Evolutionary conservation across 2,113 vertebrate genomes (phyloP).

Genomic region (Formicarius rufipectus): DNA sequence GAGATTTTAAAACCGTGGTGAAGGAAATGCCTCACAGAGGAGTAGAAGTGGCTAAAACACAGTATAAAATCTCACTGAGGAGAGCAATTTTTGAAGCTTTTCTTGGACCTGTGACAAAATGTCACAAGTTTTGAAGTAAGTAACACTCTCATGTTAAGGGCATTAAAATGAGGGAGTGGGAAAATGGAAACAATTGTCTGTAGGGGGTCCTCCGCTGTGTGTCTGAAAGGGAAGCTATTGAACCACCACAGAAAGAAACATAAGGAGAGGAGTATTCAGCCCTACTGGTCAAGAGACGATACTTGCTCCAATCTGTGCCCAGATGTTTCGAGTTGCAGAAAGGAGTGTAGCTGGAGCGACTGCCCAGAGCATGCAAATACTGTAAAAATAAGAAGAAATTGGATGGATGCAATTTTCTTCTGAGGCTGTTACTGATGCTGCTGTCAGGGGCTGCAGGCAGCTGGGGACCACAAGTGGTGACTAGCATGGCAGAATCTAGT

Average conservation of each 20-base stretch:
- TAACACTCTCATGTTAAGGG: not conserved
- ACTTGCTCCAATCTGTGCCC: not conserved
- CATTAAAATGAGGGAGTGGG: not conserved
- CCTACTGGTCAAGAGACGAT: not conserved
- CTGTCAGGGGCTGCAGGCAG: conserved; percentile 22
- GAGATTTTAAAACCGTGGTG: not conserved
- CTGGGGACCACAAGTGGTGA: not conserved
- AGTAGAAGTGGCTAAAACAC: not conserved
- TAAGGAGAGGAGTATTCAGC: not conserved
- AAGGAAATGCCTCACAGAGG: not conserved
- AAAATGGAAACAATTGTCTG: not conserved
- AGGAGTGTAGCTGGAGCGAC: not conserved
- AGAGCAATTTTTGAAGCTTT: not conserved
- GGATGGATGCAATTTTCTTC: conserved; percentile 14
- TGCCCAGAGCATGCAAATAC: conserved; percentile 10
- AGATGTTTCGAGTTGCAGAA: not conserved
- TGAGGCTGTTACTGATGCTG: conserved; percentile 51
- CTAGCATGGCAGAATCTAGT: not conserved
- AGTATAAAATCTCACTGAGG: not conserved
- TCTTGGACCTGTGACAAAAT: not conserved
- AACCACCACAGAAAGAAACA: not conserved
- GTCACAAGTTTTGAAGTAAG: not conserved
- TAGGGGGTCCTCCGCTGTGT: not conserved
- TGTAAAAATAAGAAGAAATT: conserved; percentile 7
- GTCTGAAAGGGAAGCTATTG: not conserved